These are phyloP conservation scores for Lacerta viridis DNA, from an alignment of 2,797 vertebrate species.

Conservation along the genomic window DNA sequence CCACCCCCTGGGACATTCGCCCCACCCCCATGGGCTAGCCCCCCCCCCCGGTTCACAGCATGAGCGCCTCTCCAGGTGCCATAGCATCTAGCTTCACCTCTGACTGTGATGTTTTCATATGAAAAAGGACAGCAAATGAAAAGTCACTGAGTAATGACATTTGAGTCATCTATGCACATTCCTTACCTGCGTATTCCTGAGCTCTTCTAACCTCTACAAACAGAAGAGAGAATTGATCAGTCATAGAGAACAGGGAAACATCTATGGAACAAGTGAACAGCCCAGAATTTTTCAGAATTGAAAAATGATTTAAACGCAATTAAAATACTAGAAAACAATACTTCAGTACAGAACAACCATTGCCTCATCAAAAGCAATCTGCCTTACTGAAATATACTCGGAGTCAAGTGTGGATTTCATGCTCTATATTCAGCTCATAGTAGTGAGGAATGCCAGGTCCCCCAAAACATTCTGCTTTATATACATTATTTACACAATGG, in stretches of 20 bases:
- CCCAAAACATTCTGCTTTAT: too few species aligned
- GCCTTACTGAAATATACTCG: too few species aligned
- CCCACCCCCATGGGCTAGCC: too few species aligned
- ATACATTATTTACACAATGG: too few species aligned
- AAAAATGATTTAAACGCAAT: neutral
- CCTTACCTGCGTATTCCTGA: conserved; percentile 25
- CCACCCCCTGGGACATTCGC: too few species aligned
- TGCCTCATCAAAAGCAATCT: neutral
- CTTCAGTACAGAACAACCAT: neutral
- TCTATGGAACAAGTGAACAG: neutral
- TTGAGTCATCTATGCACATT: neutral
- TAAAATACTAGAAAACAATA: neutral
- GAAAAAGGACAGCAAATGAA: neutral
- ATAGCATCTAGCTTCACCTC: too few species aligned
- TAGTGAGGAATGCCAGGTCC: too few species aligned
- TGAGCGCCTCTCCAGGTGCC: too few species aligned
- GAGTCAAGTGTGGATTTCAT: too few species aligned
- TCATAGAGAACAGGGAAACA: neutral
- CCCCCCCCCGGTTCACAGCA: too few species aligned
- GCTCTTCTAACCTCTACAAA: conserved; percentile 21
- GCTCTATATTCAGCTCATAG: too few species aligned
- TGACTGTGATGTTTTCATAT: neutral
- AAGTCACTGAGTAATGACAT: neutral
- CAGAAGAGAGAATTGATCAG: neutral
- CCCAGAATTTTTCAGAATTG: neutral